These are phyloP conservation scores for Jaculus jaculus DNA, from an alignment of 2,113 vertebrate species.

Conservation along the genomic window DNA sequence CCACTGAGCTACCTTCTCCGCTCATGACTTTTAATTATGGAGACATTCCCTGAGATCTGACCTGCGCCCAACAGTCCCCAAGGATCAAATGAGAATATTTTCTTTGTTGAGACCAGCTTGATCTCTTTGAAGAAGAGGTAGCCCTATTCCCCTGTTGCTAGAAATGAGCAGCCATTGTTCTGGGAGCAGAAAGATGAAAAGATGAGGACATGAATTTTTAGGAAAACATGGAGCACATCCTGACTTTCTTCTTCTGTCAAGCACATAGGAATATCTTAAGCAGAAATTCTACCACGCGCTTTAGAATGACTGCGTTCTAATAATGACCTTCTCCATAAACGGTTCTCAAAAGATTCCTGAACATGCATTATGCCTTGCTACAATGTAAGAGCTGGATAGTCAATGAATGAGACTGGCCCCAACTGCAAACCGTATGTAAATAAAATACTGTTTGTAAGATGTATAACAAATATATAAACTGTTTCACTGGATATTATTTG, in stretches of 20 bases:
- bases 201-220: not conserved
- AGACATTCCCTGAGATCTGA: not conserved
- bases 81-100: not conserved
- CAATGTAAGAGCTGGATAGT: not conserved
- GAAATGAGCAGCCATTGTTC: conserved; percentile 38
- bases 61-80: not conserved
- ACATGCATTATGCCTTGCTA: not conserved
- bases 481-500: not conserved
- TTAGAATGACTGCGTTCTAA: not conserved
- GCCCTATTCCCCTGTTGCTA: not conserved
- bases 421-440: not conserved
- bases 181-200: conserved; percentile 1
- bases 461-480: not conserved
- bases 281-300: not conserved
- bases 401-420: not conserved
- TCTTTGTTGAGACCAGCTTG: not conserved
- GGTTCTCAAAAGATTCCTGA: not conserved
- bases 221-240: not conserved
- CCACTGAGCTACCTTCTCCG: no score
- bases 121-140: conserved; percentile 27
- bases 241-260: not conserved
- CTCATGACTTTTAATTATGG: not conserved
- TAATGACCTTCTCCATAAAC: not conserved
- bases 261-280: not conserved
- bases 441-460: not conserved